Evolutionary conservation across 30 jellyfish, hydroid and myxozoan species (phyloP).

Genomic region (Aurelia sp.): DNA sequence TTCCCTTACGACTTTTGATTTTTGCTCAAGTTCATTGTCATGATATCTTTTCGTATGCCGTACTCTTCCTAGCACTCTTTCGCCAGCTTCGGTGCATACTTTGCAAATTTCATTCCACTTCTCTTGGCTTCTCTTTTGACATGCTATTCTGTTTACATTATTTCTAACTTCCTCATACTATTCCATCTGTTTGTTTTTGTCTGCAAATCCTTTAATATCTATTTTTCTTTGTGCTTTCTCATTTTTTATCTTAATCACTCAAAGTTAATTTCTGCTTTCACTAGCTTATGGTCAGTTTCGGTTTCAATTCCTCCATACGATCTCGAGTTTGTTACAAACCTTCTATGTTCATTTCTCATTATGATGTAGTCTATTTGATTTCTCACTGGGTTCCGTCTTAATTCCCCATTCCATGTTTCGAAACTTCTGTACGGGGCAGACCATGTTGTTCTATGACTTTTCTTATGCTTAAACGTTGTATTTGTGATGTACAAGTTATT

Average conservation of each 20-base stretch:
- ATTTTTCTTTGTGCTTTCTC: not conserved
- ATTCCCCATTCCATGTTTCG: not conserved
- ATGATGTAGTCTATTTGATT: not conserved
- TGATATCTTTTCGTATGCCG: not conserved
- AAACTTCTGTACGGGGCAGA: not conserved
- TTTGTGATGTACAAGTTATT: too few species aligned
- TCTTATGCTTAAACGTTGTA: too few species aligned
- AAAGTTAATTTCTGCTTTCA: not conserved
- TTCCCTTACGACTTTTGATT: not conserved
- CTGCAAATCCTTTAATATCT: not conserved
- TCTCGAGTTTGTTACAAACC: not conserved
- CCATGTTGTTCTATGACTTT: not conserved
- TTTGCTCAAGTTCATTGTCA: not conserved
- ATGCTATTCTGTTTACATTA: not conserved
- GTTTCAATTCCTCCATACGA: not conserved
- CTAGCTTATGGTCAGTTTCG: not conserved
- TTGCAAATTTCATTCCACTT: not conserved
- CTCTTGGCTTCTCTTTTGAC: not conserved
- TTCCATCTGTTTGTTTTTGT: not conserved
- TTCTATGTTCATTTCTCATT: not conserved
- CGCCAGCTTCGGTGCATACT: not conserved
- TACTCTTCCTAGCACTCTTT: not conserved
- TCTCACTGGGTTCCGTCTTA: not conserved
- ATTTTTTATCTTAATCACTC: not conserved
- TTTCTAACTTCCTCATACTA: not conserved